Evolutionary conservation across 2,113 vertebrate species (phyloP), one percentile per base, ranked within the genome.

Genomic region (Drymodes brunneopygia): DNA sequence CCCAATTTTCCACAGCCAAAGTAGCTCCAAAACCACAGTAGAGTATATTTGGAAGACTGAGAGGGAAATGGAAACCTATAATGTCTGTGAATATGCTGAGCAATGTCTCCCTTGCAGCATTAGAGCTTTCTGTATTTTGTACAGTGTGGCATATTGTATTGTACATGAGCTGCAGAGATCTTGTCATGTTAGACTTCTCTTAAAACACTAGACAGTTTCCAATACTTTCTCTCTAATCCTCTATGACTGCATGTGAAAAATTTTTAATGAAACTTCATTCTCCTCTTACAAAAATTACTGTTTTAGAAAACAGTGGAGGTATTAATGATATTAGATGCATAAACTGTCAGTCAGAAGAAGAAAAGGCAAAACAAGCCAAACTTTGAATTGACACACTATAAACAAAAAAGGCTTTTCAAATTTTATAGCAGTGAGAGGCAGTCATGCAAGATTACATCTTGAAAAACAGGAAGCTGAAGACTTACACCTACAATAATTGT

Each of bases 351-450:
- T 73, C 51, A 90, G 36, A 89, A 84, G 13, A 93, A 69, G 56
- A 89, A 93, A 86, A 84, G n/a, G 45, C n/a, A 81, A 91, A 91
- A 72, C 16, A 73, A 93, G 50, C 54, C 81, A 73, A 89, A 91
- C 31, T 88, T 90, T 53, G 40, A 66, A 91, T 91, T 91, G 77
- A 36, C 51, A 45, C 12, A 33, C 45, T 57, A 53, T 72, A 96
- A 95, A 93, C 75, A 94, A 90, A 60, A 15, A 66, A 77, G 61
- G 38, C 42, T 80, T 45, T 81, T 86, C 27, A 61, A 60, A 84
- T 84, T 65, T 81, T 53, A 27, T 25, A 89, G 13, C 36, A 40
- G 14, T 31, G 31, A 86, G 45, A 78, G 15, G 33, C 12, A 83
- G 9, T 61, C 57, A 69, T 48, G 42, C 31, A 79, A 71, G 33